A percentile compares a stretch with the other conserved stretches of the same genome.
Evolutionary conservation across 2,797 vertebrate species (phyloP).

Genomic region (Neosilurus hyrtlii): DNA sequence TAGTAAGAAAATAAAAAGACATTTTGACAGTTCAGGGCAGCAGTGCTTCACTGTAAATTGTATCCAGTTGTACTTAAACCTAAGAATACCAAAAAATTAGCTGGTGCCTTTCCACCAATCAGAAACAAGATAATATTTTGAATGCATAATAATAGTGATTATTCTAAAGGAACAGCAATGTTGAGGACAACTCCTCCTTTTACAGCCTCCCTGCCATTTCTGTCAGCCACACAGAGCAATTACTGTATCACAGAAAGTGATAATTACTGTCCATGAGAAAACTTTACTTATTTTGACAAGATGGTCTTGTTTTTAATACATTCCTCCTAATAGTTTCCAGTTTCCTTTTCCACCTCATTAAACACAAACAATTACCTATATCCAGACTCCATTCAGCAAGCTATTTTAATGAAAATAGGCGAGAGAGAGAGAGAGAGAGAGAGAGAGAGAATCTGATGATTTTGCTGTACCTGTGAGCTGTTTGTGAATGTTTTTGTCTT

Average conservation of each 20-base stretch:
- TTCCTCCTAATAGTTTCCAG: constrained; percentile 57
- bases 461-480: neutral
- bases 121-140: no score
- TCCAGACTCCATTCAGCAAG: constrained; percentile 66
- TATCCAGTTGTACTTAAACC: no score
- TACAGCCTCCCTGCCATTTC: constrained; percentile 22
- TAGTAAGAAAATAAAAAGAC: no score
- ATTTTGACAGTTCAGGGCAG: no score
- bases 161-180: constrained; percentile 42
- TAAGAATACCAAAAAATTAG: no score
- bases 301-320: constrained; percentile 59
- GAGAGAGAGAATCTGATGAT: constrained; percentile 6
- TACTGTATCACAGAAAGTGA: constrained; percentile 34
- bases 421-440: neutral
- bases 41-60: no score
- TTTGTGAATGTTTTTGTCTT: neutral
- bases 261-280: constrained; percentile 57
- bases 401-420: constrained; percentile 68
- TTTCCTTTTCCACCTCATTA: constrained; percentile 73
- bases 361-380: constrained; percentile 75
- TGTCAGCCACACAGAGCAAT: constrained; percentile 49
- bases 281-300: constrained; percentile 60
- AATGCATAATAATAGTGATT: constrained; percentile 34
- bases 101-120: no score
- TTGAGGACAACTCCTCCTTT: constrained; percentile 31